A percentile compares a stretch with the other conserved stretches of the same genome.
phyloP scores from a whole-genome alignment of 2,113 vertebrate genomes.

The Perccottus glenii region DNA sequence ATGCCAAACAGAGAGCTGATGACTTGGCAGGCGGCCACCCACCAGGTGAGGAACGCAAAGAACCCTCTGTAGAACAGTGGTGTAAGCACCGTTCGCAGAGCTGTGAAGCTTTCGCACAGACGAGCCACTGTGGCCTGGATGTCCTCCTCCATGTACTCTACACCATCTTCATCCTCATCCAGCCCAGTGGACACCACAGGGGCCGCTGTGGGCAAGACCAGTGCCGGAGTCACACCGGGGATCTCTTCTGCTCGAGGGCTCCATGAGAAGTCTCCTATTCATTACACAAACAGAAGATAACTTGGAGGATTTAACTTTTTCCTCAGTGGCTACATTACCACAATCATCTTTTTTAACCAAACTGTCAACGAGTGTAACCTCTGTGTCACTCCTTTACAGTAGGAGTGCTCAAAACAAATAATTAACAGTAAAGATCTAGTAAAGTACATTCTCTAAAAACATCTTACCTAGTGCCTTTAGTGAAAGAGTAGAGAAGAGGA shows the following conservation, averaged over 20 bases:
- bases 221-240: slow-evolving; percentile 20
- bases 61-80: slow-evolving; percentile 87
- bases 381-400: no score
- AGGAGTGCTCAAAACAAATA: no score
- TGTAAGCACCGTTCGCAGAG: slow-evolving; percentile 80
- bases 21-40: slow-evolving; percentile 91
- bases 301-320: not conserved
- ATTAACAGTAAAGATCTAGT: no score
- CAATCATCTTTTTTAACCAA: no score
- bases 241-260: slow-evolving; percentile 69
- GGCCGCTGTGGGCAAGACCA: slow-evolving; percentile 17
- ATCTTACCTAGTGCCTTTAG: slow-evolving; percentile 89
- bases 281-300: not conserved
- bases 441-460: not conserved
- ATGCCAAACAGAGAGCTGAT: slow-evolving; percentile 92
- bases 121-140: slow-evolving; percentile 82
- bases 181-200: not conserved
- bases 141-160: slow-evolving; percentile 75
- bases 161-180: slow-evolving; percentile 76
- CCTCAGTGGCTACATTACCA: no score
- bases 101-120: slow-evolving; percentile 73
- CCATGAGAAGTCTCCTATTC: slow-evolving; percentile 90
- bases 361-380: no score
- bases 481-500: slow-evolving; percentile 87
- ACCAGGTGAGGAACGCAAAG: slow-evolving; percentile 93